Evolutionary conservation across 2,797 vertebrate genomes (phyloP).

Genomic region (Fundulus diaphanus): DNA sequence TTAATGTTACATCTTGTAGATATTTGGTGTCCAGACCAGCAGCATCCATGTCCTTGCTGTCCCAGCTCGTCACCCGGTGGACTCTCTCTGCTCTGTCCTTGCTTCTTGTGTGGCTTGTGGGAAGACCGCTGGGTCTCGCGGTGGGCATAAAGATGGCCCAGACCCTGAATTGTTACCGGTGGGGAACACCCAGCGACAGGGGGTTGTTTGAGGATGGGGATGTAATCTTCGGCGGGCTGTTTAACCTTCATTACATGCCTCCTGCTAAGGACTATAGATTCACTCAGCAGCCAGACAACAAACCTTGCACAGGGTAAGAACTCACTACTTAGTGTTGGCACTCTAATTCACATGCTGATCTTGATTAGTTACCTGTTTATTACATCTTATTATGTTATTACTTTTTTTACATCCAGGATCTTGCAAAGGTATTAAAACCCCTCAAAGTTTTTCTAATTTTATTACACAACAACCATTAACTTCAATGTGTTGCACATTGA

Average conservation of each 20-base stretch:
- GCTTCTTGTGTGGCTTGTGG: constrained; percentile 53
- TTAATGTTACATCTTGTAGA: not conserved
- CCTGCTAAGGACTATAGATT: constrained; percentile 58
- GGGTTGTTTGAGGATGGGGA: constrained; percentile 79
- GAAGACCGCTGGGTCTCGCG: constrained; percentile 51
- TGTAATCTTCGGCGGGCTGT: constrained; percentile 78
- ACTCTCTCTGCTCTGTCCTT: constrained; percentile 32
- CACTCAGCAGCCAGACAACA: constrained; percentile 47
- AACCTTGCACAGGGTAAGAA: constrained; percentile 74
- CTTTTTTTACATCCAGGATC: not conserved
- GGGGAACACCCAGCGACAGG: constrained; percentile 39
- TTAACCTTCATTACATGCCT: constrained; percentile 68
- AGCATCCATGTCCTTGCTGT: constrained; percentile 48
- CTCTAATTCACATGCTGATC: not conserved
- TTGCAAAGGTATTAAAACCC: not conserved
- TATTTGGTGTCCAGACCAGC: constrained; percentile 14
- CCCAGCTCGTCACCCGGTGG: constrained; percentile 37
- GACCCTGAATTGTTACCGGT: constrained; percentile 54
- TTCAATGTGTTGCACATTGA: too few relatives aligned
- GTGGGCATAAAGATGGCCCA: constrained; percentile 47
- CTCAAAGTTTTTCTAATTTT: not conserved
- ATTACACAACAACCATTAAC: not conserved
- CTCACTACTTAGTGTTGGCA: not conserved
- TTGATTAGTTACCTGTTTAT: constrained; percentile 2
- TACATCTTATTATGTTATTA: not conserved